Conservation (phyloP, 2,797 vertebrate genomes). For the Avahi laniger region DNA sequence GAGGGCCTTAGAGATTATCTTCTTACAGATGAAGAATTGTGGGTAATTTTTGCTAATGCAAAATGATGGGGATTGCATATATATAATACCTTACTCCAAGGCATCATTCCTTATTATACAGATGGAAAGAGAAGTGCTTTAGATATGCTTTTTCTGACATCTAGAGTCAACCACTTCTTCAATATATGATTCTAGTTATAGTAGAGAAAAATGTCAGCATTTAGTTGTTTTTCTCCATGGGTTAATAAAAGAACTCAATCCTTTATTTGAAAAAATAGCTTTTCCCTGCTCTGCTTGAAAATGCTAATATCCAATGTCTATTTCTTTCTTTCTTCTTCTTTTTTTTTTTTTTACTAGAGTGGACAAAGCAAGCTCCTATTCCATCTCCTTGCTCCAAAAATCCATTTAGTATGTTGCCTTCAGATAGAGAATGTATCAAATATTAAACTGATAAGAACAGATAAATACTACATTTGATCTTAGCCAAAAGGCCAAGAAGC, state of each 20-base stretch:
- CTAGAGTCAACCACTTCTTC: constrained; percentile 32
- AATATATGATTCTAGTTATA: constrained; percentile 44
- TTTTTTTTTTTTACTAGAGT: background rate
- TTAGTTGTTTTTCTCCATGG: constrained; percentile 7
- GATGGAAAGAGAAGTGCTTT: background rate
- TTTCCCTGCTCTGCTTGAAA: constrained; percentile 24
- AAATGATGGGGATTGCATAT: background rate
- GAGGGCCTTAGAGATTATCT: background rate
- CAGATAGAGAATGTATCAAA: background rate
- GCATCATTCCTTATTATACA: background rate
- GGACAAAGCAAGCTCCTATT: background rate
- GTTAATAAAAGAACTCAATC: constrained; percentile 51
- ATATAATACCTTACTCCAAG: background rate
- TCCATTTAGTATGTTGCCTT: background rate
- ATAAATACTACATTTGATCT: background rate
- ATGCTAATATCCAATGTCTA: background rate
- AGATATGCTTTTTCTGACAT: constrained; percentile 31
- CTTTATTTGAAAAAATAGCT: background rate
- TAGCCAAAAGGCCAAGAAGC: background rate
- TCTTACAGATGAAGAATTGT: constrained; percentile 34
- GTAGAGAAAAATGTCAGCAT: constrained; percentile 40
- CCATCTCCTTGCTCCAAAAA: background rate
- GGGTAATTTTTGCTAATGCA: constrained; percentile 44
- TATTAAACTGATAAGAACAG: background rate
- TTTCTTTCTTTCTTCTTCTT: background rate